These are phyloP conservation scores for Eudyptes chrysolophus DNA, from an alignment of 2,113 vertebrate species.

Conservation along the genomic window DNA sequence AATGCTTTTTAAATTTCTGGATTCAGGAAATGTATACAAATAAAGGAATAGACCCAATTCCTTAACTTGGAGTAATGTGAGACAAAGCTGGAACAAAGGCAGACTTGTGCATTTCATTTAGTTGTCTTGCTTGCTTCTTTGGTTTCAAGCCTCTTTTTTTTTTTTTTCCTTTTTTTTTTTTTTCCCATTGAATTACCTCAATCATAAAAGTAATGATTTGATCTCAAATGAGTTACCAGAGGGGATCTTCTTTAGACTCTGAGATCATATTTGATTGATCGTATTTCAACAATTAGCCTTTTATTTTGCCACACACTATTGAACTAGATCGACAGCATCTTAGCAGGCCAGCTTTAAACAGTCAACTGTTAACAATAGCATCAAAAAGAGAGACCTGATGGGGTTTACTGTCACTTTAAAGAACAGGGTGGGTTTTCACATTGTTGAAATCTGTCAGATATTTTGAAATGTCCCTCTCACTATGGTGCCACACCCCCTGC, in stretches of 20 bases:
- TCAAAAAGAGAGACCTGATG: constrained; percentile 86
- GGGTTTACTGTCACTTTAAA: constrained; percentile 90
- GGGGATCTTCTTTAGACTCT: constrained; percentile 74
- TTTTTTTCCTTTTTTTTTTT: not conserved
- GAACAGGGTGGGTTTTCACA: constrained; percentile 89
- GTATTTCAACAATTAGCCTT: constrained; percentile 91
- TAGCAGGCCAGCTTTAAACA: constrained; percentile 92
- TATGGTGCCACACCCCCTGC: constrained; percentile 95
- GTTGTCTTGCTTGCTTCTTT: constrained; percentile 40
- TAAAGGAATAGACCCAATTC: not conserved
- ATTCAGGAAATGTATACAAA: not conserved
- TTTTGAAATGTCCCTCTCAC: constrained; percentile 98
- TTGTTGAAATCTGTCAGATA: constrained; percentile 99
- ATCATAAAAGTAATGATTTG: constrained; percentile 71
- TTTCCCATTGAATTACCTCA: constrained; percentile 45
- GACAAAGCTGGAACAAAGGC: constrained; percentile 49
- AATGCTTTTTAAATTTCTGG: not conserved
- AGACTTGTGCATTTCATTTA: constrained; percentile 58
- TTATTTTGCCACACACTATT: constrained; percentile 96
- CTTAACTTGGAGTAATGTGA: constrained; percentile 3
- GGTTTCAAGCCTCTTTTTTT: constrained; percentile 9
- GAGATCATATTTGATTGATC: constrained; percentile 92
- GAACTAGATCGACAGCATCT: constrained; percentile 90
- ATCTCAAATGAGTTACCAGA: constrained; percentile 77
- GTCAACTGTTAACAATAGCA: constrained; percentile 91